Base-by-base conservation (phyloP, 2,113 vertebrate species). In the Penelope pileata region DNA sequence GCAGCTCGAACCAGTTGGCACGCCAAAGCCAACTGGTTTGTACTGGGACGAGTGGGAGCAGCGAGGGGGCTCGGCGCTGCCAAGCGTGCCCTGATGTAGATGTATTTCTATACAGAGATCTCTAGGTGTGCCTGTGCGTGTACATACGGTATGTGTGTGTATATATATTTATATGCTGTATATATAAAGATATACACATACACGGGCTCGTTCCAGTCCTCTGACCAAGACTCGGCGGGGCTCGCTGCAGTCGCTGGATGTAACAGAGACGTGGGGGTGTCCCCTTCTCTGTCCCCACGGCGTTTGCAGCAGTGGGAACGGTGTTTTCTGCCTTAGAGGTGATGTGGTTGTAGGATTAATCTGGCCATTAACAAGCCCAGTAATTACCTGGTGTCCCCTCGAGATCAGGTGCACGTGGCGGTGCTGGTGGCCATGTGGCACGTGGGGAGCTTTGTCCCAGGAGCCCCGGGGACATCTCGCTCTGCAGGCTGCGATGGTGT, bases 101-200 rank as follows among this genome's bases (percentile, higher is more conserved):
- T 96, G 77, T 94, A 83, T 96, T 94, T 94, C 69, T 95, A 90
- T 94, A 86, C 5, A 2, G 88, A 92, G 88, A 96, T 88, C 83
- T 91, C 78, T 88, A 92, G 96, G 94, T 94, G 91, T 96, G 95
- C 84, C 91, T 91, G 72, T 93, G 96, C n/a, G 94, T 96, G 75
- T 96, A 96, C 69, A 94, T 96, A 96, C 4, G 13, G 83, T 88
- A 68, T 27, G 93, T 91, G 94, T 96, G 93, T 96, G 88, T 96
- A 94, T 90, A 95, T 95, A 94, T 88, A 93, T 97, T 96, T 96
- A 95, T 97, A 97, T 92, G 72, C 96, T 94, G 90, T 94, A 96
- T 95, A 95, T 94, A 95, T 92, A 94, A 94, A 96, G 83, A 95
- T 94, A 94, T 96, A 96, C 96, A 96, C 96, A 95, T 94, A 60